phyloP scores from a whole-genome alignment of 2,888 invertebrate species.

The Netelia melanura region DNA sequence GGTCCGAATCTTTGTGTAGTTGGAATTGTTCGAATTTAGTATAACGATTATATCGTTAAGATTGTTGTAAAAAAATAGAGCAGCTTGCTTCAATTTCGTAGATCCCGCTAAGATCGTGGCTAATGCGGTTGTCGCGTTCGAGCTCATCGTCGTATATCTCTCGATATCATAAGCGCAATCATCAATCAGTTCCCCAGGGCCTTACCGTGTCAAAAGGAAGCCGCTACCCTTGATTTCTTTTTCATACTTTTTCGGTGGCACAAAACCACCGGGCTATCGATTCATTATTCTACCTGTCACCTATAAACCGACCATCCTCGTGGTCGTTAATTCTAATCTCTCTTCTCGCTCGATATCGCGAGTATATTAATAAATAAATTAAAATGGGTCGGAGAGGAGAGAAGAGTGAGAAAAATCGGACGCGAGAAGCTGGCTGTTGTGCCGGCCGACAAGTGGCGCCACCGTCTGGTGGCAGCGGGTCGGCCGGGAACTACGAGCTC shows the following conservation, averaged over 20 bases:
- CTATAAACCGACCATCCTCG: slow-evolving; percentile 73
- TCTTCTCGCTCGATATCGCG: slow-evolving; percentile 40
- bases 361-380: slow-evolving; percentile 51
- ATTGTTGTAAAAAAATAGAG: slow-evolving; percentile 19
- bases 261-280: slow-evolving; percentile 74
- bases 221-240: slow-evolving; percentile 66
- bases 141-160: slow-evolving; percentile 68
- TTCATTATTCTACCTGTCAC: slow-evolving; percentile 73
- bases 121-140: slow-evolving; percentile 9
- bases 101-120: slow-evolving; percentile 11
- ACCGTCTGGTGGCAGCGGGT: slow-evolving; percentile 59
- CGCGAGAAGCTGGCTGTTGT: background rate
- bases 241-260: slow-evolving; percentile 61
- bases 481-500: slow-evolving; percentile 42
- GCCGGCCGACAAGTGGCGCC: slow-evolving; percentile 80
- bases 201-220: slow-evolving; percentile 61
- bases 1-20: background rate
- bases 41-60: background rate
- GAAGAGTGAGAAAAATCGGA: slow-evolving; percentile 28
- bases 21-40: background rate
- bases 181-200: slow-evolving; percentile 78
- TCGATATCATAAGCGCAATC: slow-evolving; percentile 78
- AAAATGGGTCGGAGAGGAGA: slow-evolving; percentile 8
- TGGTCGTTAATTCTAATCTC: slow-evolving; percentile 53
- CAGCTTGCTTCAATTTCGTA: slow-evolving; percentile 14